Evolutionary conservation across 2,797 vertebrate genomes (phyloP).

Genomic region (Sebastiscus tertius): DNA sequence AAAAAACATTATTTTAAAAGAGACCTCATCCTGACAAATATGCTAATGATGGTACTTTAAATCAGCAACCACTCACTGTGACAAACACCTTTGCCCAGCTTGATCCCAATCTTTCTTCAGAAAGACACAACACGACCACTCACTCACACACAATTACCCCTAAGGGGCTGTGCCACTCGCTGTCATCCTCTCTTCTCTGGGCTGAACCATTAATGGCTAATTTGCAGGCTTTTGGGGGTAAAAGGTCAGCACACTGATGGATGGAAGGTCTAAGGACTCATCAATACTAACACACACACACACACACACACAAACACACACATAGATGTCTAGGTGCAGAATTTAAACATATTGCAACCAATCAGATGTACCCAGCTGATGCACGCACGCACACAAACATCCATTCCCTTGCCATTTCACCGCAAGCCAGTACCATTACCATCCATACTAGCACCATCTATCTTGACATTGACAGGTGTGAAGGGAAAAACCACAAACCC

Average conservation of each 20-base stretch:
- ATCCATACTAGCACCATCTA: slow-evolving; percentile 58
- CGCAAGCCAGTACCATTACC: slow-evolving; percentile 54
- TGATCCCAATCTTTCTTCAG: not conserved
- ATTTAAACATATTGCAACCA: slow-evolving; percentile 48
- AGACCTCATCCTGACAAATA: slow-evolving; percentile 35
- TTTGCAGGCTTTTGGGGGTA: slow-evolving; percentile 73
- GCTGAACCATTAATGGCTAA: slow-evolving; percentile 77
- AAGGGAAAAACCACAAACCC: slow-evolving; percentile 59
- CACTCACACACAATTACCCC: slow-evolving; percentile 33
- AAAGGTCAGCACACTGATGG: slow-evolving; percentile 78
- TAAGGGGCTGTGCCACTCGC: slow-evolving; percentile 43
- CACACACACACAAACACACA: slow-evolving; percentile 1
- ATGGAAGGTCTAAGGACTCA: slow-evolving; percentile 69
- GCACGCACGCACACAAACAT: not conserved
- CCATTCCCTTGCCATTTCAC: slow-evolving; percentile 41
- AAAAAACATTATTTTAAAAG: slow-evolving; percentile 12
- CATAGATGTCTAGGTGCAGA: slow-evolving; percentile 23
- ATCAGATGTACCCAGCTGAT: slow-evolving; percentile 8
- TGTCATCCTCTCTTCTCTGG: slow-evolving; percentile 50
- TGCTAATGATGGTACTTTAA: slow-evolving; percentile 17
- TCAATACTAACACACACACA: slow-evolving; percentile 63
- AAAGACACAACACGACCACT: not conserved
- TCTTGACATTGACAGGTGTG: slow-evolving; percentile 67
- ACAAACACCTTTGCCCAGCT: slow-evolving; percentile 9
- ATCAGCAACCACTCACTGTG: slow-evolving; percentile 18